These are phyloP conservation scores for Vimba vimba DNA, from an alignment of 2,113 vertebrate genomes.

Conservation along the genomic window DNA sequence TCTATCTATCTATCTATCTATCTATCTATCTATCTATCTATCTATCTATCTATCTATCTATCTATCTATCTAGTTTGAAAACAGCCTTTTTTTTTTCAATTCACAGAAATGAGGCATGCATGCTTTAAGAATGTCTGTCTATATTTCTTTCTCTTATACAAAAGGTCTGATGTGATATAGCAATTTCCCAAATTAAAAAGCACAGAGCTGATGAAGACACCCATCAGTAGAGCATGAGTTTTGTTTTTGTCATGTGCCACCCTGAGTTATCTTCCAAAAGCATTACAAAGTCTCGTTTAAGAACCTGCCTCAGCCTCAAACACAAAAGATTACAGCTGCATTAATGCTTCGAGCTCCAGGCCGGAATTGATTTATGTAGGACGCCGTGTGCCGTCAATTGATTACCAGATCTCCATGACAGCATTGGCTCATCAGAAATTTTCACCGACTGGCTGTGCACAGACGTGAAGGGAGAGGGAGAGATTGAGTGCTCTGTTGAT, in stretches of 20 bases:
- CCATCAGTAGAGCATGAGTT: constrained; percentile 4
- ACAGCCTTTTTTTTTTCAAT: no score
- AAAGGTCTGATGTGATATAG: neutral
- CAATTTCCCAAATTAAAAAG: neutral
- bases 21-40: neutral
- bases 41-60: neutral
- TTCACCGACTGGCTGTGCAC: neutral
- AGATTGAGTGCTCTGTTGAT: constrained; percentile 18
- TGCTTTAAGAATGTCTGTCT: no score
- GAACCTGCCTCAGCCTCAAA: constrained; percentile 5
- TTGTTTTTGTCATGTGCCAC: neutral
- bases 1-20: neutral
- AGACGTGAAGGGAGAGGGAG: neutral
- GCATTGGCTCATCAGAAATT: neutral
- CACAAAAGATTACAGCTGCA: constrained; percentile 30
- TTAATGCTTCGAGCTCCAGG: constrained; percentile 13
- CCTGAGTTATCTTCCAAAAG: constrained; percentile 33
- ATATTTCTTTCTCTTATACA: neutral
- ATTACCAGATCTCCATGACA: constrained; percentile 19
- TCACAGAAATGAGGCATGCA: neutral
- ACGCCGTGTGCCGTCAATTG: constrained; percentile 10
- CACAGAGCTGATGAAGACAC: constrained; percentile 2
- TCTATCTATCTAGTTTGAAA: neutral
- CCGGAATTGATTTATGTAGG: constrained; percentile 44
- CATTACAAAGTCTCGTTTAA: neutral